Percentiles rank a stretch among this genome's conserved stretches.
phyloP scores from a whole-genome alignment of 2,797 vertebrate genomes.

The Coendou prehensilis region DNA sequence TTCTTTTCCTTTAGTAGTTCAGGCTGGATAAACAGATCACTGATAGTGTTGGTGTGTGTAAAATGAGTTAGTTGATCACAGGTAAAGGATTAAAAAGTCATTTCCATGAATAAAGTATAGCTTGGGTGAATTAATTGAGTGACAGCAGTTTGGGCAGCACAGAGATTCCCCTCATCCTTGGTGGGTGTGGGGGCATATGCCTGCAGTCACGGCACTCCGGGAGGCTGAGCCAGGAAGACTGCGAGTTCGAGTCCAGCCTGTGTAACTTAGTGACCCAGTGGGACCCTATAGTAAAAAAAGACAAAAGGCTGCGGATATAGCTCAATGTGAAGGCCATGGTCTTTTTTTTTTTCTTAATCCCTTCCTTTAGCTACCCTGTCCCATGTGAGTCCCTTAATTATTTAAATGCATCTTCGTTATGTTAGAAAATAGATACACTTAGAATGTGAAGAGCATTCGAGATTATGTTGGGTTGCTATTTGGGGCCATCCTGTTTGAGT shows the following conservation, averaged over 20 bases:
- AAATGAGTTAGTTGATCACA: constrained; percentile 18
- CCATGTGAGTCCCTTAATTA: not conserved
- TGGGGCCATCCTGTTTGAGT: not conserved
- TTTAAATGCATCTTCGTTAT: not conserved
- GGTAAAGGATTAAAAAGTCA: constrained; percentile 23
- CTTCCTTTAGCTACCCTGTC: not conserved
- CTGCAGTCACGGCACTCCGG: not conserved
- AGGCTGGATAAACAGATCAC: not conserved
- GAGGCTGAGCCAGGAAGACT: not conserved
- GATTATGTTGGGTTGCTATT: not conserved
- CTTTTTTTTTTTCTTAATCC: too few relatives aligned
- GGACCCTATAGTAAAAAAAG: not conserved
- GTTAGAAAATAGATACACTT: not conserved
- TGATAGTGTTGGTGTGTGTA: not conserved
- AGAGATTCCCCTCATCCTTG: not conserved
- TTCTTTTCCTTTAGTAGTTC: constrained; percentile 29
- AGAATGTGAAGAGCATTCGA: not conserved
- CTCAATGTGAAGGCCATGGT: not conserved
- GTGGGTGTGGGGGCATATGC: not conserved
- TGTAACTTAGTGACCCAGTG: not conserved
- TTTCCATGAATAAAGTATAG: not conserved
- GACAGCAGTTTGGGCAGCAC: not conserved
- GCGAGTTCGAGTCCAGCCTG: not conserved
- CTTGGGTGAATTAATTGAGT: not conserved
- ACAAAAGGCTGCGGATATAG: not conserved